Evolutionary conservation across 2,888 invertebrate species (phyloP).

Genomic region (Brachynemurus nebulosus): DNA sequence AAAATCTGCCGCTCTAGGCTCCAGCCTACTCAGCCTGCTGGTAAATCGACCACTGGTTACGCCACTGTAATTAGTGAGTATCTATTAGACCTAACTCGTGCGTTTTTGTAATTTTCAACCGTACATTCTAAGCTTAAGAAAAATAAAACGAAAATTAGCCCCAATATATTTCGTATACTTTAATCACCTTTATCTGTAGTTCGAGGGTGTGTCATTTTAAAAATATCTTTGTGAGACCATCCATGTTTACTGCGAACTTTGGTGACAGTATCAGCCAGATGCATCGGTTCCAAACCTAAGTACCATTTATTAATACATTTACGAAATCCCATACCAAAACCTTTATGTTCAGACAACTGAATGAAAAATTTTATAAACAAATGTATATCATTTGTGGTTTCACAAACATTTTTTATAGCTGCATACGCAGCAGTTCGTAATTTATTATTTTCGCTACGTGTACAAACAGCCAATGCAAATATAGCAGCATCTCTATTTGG

Average conservation of each 20-base stretch:
- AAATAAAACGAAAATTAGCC: conserved; percentile 11
- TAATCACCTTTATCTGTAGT: conserved; percentile 35
- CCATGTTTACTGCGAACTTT: conserved; percentile 47
- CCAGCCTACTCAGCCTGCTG: too few species aligned
- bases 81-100: too few species aligned
- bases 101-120: too few species aligned
- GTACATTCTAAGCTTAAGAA: too few species aligned
- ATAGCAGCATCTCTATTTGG: conserved; percentile 5
- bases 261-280: conserved; percentile 48
- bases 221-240: conserved; percentile 59
- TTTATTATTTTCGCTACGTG: conserved; percentile 15
- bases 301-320: conserved; percentile 53
- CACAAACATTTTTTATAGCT: conserved; percentile 39
- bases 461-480: conserved; percentile 7
- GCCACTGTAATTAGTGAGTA: too few species aligned
- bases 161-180: neutral
- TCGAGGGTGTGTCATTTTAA: conserved; percentile 46
- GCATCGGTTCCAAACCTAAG: conserved; percentile 39
- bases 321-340: conserved; percentile 49
- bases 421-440: conserved; percentile 41
- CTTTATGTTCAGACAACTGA: conserved; percentile 18
- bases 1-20: too few species aligned
- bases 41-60: too few species aligned
- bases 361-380: conserved; percentile 24
- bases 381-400: conserved; percentile 38